phyloP scores from a whole-genome alignment of 2,888 invertebrate species.

The Leucophenga maculata region DNA sequence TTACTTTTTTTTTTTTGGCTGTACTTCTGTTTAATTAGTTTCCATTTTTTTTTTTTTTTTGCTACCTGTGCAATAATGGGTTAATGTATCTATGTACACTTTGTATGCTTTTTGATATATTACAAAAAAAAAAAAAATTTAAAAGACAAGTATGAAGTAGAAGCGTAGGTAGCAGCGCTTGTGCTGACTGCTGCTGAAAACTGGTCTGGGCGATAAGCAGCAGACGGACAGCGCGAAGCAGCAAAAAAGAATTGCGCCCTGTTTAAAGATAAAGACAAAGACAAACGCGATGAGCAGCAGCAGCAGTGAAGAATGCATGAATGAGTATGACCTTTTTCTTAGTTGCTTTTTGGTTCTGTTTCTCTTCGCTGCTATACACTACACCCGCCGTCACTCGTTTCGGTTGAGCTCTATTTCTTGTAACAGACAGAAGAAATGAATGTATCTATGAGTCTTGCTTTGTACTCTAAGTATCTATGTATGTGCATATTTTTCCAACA shows the following conservation, averaged over 20 bases:
- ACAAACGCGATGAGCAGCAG: constrained; percentile 30
- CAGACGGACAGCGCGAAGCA: constrained; percentile 32
- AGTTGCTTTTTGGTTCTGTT: background rate
- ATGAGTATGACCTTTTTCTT: constrained; percentile 33
- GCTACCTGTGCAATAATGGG: constrained; percentile 17
- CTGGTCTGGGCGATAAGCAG: background rate
- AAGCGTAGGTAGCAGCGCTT: constrained; percentile 4
- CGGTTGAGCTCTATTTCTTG: constrained; percentile 2
- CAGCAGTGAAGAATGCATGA: constrained; percentile 19
- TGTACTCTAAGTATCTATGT: background rate
- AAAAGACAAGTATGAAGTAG: background rate
- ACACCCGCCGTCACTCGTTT: constrained; percentile 12
- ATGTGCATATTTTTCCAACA: constrained; percentile 7
- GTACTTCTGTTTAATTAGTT: too few relatives aligned
- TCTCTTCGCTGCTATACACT: background rate
- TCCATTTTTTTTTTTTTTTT: background rate
- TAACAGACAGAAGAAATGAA: too few relatives aligned
- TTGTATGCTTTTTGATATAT: too few relatives aligned
- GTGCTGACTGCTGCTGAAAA: too few relatives aligned
- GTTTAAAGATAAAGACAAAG: constrained; percentile 28
- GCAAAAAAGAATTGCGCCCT: constrained; percentile 7
- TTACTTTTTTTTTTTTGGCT: background rate
- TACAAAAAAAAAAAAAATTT: background rate
- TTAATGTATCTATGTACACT: constrained; percentile 1
- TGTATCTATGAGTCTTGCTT: background rate